Percentiles rank a stretch among this genome's conserved stretches.
These are phyloP conservation scores for Formica aserva DNA, from an alignment of 2,888 invertebrate genomes.

Conservation along the genomic window DNA sequence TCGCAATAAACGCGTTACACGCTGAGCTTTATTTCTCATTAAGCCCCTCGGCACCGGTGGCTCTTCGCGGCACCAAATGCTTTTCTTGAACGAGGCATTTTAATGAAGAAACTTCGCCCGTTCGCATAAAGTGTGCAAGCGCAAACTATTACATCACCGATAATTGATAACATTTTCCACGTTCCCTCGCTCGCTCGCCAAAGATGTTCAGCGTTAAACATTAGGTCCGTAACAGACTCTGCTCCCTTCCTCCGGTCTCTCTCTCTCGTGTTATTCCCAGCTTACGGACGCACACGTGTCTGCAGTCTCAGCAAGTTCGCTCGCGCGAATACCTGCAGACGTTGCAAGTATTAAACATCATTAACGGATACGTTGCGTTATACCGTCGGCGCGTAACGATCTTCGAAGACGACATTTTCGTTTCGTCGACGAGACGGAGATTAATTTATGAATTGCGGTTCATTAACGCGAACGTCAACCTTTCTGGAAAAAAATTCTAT, in stretches of 20 bases:
- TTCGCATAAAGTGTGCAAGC: constrained; percentile 53
- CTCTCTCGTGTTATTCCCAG: constrained; percentile 29
- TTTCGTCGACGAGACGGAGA: constrained; percentile 9
- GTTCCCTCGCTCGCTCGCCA: constrained; percentile 20
- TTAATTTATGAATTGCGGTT: constrained; percentile 47
- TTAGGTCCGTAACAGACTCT: background rate
- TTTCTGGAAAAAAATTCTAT: background rate
- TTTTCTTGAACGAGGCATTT: constrained; percentile 50
- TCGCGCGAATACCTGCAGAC: constrained; percentile 26
- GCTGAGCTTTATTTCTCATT: constrained; percentile 52
- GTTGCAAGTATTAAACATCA: constrained; percentile 45
- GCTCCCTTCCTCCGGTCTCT: background rate
- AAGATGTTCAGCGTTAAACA: constrained; percentile 45
- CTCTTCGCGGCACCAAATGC: constrained; percentile 33
- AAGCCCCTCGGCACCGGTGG: constrained; percentile 7
- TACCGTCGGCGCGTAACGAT: constrained; percentile 26
- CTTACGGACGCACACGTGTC: constrained; percentile 24
- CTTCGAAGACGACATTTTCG: constrained; percentile 18
- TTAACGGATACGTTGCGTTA: constrained; percentile 36
- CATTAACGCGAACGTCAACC: constrained; percentile 36
- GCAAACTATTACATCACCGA: constrained; percentile 56
- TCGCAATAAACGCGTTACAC: constrained; percentile 41
- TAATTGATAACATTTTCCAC: constrained; percentile 55
- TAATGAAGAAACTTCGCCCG: constrained; percentile 53
- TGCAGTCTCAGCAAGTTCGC: constrained; percentile 31